phyloP scores from a whole-genome alignment of 2,888 invertebrate species.

The Acrobasis repandana region DNA sequence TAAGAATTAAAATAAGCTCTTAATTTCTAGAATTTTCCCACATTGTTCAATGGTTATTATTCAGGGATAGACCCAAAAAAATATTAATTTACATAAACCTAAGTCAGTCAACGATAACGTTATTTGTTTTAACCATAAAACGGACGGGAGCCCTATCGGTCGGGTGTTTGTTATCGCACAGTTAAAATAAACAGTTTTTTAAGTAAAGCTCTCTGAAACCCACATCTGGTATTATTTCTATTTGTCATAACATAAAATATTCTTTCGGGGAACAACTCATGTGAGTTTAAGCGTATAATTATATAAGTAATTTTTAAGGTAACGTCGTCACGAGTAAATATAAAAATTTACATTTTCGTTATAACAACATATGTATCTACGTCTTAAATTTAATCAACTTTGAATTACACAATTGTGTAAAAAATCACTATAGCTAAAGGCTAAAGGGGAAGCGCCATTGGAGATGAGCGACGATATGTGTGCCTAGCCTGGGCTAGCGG shows the following conservation, averaged over 20 bases:
- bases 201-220: constrained; percentile 43
- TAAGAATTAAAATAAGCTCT: too few relatives aligned
- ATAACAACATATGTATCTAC: too few relatives aligned
- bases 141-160: constrained; percentile 40
- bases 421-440: too few relatives aligned
- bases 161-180: constrained; percentile 52
- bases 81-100: background rate
- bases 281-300: background rate
- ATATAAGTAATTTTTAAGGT: background rate
- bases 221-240: constrained; percentile 64
- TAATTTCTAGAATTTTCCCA: background rate
- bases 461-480: too few relatives aligned
- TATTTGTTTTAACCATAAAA: constrained; percentile 53
- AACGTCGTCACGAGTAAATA: background rate
- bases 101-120: constrained; percentile 14
- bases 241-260: constrained; percentile 28
- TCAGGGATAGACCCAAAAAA: background rate
- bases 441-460: too few relatives aligned
- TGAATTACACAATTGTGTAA: too few relatives aligned
- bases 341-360: too few relatives aligned
- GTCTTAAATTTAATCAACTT: too few relatives aligned
- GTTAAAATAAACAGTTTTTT: constrained; percentile 60
- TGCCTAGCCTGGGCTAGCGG: too few relatives aligned
- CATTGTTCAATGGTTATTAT: background rate
- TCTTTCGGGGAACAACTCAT: background rate